Evolutionary conservation across 37 sponge, comb jelly and placozoan genomes (phyloP), one percentile per base, ranked within the genome.

Genomic region (Spongilla lacustris): DNA sequence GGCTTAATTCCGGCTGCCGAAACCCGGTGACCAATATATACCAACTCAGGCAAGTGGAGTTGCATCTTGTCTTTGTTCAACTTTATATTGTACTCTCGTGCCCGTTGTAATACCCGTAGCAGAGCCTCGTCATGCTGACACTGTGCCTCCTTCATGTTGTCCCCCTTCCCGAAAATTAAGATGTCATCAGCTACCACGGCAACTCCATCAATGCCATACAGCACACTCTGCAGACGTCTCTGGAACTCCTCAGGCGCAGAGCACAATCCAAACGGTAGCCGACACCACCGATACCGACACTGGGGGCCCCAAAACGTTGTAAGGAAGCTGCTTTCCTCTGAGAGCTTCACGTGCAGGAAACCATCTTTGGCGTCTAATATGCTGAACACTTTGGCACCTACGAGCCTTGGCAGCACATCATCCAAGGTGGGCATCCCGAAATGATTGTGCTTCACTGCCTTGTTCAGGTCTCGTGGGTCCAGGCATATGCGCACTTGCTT

Each of bases 381-480:
- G 24, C 29, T 72, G 87, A 70, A 69, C 17, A 79, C 28, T 17
- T 32, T 79, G 76, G 81, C 71, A 48, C 38, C 75, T 34, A 58
- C 21, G 68, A 87, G 28, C 31, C 33, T 24, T 11, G 81, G 73
- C 50, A 81, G 41, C 23, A 87, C 28, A 29, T 87, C 88, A 37
- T 87, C 81, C 11, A 78, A 50, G 36, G 74, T 78, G 14, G 88
- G 82, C 34, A 50, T 80, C 22, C 35, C 68, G 34, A 69, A 81
- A 33, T 87, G 81, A 19, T 72, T 36, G 26, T 80, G 37, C 74
- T 83, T 48, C 24, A 89, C 69, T 27, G 90, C 80, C 80, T 68
- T 35, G 75, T 90, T 84, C 30, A 90, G 90, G 34, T 85, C 81
- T 36, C 69, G 50, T n/a, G 85, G 90, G 49, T 90, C 85, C 30